phyloP scores from a whole-genome alignment of 2,888 invertebrate genomes.

The Philaethria dido region DNA sequence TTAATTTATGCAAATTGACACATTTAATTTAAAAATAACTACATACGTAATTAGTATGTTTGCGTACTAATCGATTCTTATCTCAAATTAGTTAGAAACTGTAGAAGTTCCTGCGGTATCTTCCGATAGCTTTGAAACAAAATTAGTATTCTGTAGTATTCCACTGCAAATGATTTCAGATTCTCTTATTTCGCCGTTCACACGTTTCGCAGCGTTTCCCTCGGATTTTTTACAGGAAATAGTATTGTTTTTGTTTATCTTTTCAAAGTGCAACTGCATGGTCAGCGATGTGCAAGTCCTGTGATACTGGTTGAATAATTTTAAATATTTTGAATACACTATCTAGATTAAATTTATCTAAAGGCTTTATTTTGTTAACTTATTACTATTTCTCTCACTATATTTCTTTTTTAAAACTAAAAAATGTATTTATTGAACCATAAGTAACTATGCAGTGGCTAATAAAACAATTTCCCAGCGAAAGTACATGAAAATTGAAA shows the following conservation, averaged over 20 bases:
- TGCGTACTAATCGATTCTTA: constrained; percentile 7
- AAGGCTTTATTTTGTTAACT: background rate
- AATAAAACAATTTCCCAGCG: no score
- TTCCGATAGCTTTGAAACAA: constrained; percentile 30
- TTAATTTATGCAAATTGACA: background rate
- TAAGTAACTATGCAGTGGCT: no score
- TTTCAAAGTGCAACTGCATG: constrained; percentile 68
- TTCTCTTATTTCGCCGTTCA: constrained; percentile 45
- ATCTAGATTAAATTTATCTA: constrained; percentile 13
- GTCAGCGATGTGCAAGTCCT: constrained; percentile 75
- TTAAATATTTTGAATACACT: constrained; percentile 51
- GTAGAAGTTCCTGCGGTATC: constrained; percentile 23
- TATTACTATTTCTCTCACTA: no score
- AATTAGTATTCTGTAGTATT: constrained; percentile 42
- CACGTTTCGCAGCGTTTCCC: constrained; percentile 46
- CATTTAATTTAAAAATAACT: background rate
- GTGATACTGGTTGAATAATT: constrained; percentile 70
- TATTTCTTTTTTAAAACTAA: no score
- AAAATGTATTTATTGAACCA: no score
- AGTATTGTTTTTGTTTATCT: constrained; percentile 73
- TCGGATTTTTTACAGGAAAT: constrained; percentile 50
- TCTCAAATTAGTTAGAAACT: constrained; percentile 6
- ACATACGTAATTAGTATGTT: background rate
- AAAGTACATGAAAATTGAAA: no score
- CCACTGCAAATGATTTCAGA: constrained; percentile 43